These are phyloP conservation scores for Chironomus striatipennis DNA, from an alignment of 1,140 invertebrate genomes.

Conservation along the genomic window DNA sequence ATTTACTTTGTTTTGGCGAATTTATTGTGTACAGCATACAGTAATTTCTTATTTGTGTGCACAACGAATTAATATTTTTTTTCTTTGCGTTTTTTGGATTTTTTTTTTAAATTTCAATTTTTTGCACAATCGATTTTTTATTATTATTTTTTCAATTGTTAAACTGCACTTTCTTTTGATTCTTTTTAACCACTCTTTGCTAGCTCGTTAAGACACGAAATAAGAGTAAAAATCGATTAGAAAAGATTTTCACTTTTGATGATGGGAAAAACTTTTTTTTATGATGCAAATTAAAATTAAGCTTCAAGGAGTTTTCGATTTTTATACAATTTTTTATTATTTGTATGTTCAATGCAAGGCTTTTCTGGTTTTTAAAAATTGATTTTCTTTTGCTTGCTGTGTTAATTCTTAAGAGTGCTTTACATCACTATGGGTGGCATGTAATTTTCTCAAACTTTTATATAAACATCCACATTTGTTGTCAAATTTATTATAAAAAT, in stretches of 20 bases:
- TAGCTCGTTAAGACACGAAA: background rate
- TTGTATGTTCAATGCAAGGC: too few relatives aligned
- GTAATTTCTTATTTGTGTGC: background rate
- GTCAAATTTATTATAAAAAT: background rate
- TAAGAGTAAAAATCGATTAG: too few relatives aligned
- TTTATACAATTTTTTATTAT: background rate
- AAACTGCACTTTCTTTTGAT: background rate
- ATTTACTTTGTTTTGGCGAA: background rate
- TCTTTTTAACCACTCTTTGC: background rate
- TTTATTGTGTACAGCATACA: background rate
- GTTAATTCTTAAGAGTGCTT: background rate
- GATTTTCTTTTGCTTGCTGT: background rate
- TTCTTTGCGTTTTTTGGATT: background rate
- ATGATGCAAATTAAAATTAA: background rate
- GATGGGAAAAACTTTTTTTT: background rate
- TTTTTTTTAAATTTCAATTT: background rate
- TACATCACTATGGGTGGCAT: background rate
- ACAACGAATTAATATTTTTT: too few relatives aligned
- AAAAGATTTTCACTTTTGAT: background rate
- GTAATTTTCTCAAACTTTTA: background rate
- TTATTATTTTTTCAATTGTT: background rate
- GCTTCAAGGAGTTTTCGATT: background rate
- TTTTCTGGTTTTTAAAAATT: background rate
- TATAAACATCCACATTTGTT: background rate
- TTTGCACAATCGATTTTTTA: background rate